phyloP scores from a whole-genome alignment of 2,888 invertebrate species.

The Nomada lathburiana region DNA sequence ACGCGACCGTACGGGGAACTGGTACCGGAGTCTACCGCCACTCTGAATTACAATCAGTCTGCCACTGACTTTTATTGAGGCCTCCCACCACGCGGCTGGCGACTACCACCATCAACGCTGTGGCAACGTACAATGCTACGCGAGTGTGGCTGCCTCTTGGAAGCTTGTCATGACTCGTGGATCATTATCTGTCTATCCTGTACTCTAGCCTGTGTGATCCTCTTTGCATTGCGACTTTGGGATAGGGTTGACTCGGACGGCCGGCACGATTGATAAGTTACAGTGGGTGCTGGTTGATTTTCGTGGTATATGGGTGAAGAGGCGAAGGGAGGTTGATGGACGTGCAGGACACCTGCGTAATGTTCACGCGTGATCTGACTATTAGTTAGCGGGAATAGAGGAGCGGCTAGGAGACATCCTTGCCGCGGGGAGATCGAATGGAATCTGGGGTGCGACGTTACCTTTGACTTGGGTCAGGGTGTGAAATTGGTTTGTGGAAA shows the following conservation, averaged over 20 bases:
- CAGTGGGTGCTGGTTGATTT: background rate
- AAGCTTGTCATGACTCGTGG: background rate
- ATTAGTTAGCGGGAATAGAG: background rate
- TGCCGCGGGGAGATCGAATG: slow-evolving; percentile 9
- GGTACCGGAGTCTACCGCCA: slow-evolving; percentile 80
- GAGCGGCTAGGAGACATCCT: slow-evolving; percentile 41
- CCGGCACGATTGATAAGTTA: background rate
- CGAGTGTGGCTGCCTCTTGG: slow-evolving; percentile 16
- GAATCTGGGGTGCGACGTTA: background rate
- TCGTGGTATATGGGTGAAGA: no score
- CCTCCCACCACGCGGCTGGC: slow-evolving; percentile 78
- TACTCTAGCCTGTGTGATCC: no score
- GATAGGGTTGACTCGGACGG: background rate
- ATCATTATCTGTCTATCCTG: background rate
- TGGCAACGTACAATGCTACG: slow-evolving; percentile 26
- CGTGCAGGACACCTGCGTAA: slow-evolving; percentile 13
- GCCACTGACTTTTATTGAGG: slow-evolving; percentile 81
- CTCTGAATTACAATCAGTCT: slow-evolving; percentile 83
- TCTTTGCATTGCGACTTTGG: background rate
- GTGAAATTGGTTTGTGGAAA: background rate
- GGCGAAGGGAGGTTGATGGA: no score
- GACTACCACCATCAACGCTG: slow-evolving; percentile 38
- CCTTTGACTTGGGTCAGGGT: slow-evolving; percentile 1
- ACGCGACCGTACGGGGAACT: slow-evolving; percentile 70
- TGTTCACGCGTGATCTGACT: slow-evolving; percentile 25